Evolutionary conservation across 2,797 vertebrate genomes (phyloP).

Genomic region (Petrocephalus schoutedeni): DNA sequence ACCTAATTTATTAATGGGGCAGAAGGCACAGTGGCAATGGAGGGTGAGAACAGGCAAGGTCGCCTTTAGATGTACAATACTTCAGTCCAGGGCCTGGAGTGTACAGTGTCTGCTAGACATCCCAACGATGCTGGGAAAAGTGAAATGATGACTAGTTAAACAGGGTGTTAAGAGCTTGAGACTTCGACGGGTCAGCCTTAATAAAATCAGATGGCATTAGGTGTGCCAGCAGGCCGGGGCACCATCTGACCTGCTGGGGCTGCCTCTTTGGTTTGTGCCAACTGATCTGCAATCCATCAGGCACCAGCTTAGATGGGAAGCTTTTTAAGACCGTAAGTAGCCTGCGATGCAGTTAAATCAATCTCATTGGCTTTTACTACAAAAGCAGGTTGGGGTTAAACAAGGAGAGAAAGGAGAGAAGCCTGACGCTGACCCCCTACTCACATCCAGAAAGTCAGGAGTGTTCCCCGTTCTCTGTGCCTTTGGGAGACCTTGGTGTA

Average conservation of each 20-base stretch:
- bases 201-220: background rate
- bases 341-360: constrained; percentile 10
- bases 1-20: background rate
- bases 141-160: background rate
- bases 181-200: background rate
- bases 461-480: background rate
- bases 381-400: constrained; percentile 20
- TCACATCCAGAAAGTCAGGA: background rate
- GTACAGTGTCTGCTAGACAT: background rate
- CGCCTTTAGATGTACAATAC: background rate
- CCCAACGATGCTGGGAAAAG: background rate
- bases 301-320: background rate
- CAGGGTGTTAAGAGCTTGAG: background rate
- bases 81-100: background rate
- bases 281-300: background rate
- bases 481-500: background rate
- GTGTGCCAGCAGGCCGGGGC: background rate
- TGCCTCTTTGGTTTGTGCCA: background rate
- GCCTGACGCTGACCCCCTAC: background rate
- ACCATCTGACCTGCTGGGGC: background rate
- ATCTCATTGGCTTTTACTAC: background rate
- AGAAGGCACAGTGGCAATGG: background rate
- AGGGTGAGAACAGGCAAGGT: background rate
- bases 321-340: background rate
- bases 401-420: background rate